Base-by-base conservation (phyloP, 2,797 vertebrate species). In the Eurystomus glaucurus region DNA sequence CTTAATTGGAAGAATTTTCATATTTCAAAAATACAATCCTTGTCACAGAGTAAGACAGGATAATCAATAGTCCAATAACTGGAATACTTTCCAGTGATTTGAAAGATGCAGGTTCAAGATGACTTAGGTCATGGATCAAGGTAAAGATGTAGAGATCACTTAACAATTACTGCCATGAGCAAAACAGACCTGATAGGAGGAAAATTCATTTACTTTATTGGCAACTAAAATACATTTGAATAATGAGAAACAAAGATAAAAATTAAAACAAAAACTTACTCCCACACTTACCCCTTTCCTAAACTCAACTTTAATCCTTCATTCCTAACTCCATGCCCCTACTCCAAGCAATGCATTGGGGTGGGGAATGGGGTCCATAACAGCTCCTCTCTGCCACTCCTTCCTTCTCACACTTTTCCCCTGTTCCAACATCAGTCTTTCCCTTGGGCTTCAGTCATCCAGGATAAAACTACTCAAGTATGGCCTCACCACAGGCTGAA, bases 291-390 rank as follows among this genome's bases (percentile, higher is more conserved):
- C 8, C 6, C 21, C 5, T 57, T 85, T 46, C 29, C 19, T n/a
- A 41, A 14, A 9, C 18, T 79, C 18, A 62, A 9, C 22, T 57
- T 62, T 43, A 61, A 23, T 66, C 14, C 18, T 62, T 52, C 23
- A 28, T 45, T 79, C 37, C 20, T 48, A 48, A 29, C 13, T 62
- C 14, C 28, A 54, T 6, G 2, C 8, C 4, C 6, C 16, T 25
- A 45, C 12, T 8, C n/a, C 16, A 57, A 26, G 10, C 0, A 0
- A 39, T 37, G 22, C 7, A 50, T 11, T 2, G 0, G n/a, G 14
- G 2, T 60, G 29, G 28, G 23, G 29, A 85, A 52, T 23, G 25
- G 19, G 23, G 22, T 39, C 20, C 12, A 5, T 52, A n/a, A 60
- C 9, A 65, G 12, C 33, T 82, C 39, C 23, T n/a, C 15, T 58